phyloP scores from a whole-genome alignment of 2,113 vertebrate genomes.

The Lipophrys pholis region DNA sequence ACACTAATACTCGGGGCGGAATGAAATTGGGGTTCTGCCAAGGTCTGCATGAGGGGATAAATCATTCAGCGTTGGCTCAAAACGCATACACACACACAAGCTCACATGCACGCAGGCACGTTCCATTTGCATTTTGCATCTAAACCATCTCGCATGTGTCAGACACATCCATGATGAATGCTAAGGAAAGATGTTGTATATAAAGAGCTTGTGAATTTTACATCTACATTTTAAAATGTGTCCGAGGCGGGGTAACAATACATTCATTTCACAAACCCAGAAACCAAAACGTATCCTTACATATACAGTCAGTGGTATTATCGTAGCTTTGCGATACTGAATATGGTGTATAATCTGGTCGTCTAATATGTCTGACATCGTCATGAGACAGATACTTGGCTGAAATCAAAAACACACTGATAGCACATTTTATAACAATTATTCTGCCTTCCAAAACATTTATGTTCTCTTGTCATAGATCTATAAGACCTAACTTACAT shows the following conservation, averaged over 20 bases:
- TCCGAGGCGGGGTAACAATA: constrained; percentile 15
- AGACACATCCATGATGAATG: background rate
- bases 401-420: constrained; percentile 42
- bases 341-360: constrained; percentile 11
- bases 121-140: constrained; percentile 39
- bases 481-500: constrained; percentile 86
- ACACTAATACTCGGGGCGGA: constrained; percentile 59
- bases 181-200: background rate
- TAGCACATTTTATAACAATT: constrained; percentile 38
- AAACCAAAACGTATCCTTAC: constrained; percentile 21
- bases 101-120: background rate
- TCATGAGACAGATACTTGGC: constrained; percentile 25
- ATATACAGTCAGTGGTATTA: constrained; percentile 52
- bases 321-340: constrained; percentile 32
- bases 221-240: constrained; percentile 8
- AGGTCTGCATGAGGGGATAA: constrained; percentile 54
- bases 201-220: constrained; percentile 24
- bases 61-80: constrained; percentile 50
- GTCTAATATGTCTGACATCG: constrained; percentile 25
- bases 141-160: constrained; percentile 18
- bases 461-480: constrained; percentile 69
- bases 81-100: background rate
- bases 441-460: constrained; percentile 36
- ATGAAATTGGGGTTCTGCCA: constrained; percentile 49
- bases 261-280: constrained; percentile 36